Percentiles rank a stretch among this genome's conserved stretches.
phyloP scores from a whole-genome alignment of 2,113 vertebrate genomes.

The Pongo pygmaeus region DNA sequence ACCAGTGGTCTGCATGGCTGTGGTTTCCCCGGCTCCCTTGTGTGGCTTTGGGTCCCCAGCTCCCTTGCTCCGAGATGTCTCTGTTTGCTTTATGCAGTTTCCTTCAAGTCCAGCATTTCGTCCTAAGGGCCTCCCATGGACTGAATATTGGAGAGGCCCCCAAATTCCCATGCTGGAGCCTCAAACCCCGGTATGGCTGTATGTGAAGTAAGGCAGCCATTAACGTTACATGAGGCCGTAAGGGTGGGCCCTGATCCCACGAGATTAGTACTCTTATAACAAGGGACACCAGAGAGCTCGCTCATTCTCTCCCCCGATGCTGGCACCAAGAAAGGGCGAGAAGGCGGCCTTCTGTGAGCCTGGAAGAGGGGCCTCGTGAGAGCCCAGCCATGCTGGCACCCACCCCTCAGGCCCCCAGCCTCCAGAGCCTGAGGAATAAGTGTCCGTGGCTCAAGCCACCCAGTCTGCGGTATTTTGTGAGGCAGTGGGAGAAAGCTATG shows the following conservation, averaged over 20 bases:
- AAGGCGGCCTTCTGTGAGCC: no score
- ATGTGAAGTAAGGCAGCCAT: background rate
- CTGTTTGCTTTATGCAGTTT: background rate
- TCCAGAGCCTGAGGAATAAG: background rate
- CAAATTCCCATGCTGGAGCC: background rate
- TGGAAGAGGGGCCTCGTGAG: no score
- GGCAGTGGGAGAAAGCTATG: background rate
- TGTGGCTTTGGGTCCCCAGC: no score
- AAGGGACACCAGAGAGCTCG: background rate
- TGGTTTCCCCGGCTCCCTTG: background rate
- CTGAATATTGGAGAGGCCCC: background rate
- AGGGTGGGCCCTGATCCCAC: no score
- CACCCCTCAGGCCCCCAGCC: background rate
- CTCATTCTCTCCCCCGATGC: background rate
- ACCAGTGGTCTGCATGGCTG: background rate
- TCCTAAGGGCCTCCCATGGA: background rate
- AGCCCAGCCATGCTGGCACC: no score
- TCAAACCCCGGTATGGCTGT: background rate
- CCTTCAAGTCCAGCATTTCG: background rate
- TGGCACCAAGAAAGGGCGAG: background rate
- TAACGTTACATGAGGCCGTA: background rate
- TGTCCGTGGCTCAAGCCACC: background rate
- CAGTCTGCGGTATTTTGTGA: background rate
- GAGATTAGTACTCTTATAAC: no score
- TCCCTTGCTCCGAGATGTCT: no score